Conservation (phyloP, 53 echinoderm and acorn worm species). For the Paelopatides confundens region DNA sequence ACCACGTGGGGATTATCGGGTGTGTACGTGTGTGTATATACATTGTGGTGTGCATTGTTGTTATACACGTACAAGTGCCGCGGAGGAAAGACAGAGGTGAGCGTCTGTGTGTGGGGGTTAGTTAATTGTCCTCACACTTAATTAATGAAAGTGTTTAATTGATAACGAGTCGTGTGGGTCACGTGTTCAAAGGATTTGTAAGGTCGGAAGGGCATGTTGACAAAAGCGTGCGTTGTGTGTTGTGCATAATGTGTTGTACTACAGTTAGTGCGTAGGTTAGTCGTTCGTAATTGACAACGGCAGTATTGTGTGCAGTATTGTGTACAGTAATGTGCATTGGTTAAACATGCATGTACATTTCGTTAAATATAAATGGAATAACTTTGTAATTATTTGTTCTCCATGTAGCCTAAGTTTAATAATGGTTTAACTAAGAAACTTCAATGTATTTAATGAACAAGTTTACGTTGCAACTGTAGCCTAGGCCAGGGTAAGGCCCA, state of each 20-base stretch:
- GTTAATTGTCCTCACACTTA: constrained; percentile 58
- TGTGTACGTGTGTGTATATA: background rate
- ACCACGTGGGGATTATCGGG: constrained; percentile 28
- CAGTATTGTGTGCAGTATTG: too few species aligned
- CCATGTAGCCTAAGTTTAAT: too few species aligned
- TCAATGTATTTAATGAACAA: too few species aligned
- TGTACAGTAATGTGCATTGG: too few species aligned
- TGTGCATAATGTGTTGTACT: background rate
- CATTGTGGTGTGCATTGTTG: constrained; percentile 51
- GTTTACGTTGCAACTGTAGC: too few species aligned
- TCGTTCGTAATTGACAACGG: too few species aligned
- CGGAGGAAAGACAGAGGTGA: constrained; percentile 1
- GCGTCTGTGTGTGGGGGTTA: constrained; percentile 45
- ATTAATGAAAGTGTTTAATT: constrained; percentile 41
- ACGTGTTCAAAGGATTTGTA: constrained; percentile 1
- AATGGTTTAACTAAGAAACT: too few species aligned
- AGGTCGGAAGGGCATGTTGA: background rate
- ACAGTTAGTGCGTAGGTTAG: too few species aligned
- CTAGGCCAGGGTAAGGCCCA: too few species aligned
- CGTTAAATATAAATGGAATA: too few species aligned
- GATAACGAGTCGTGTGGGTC: constrained; percentile 18
- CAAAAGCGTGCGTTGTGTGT: background rate
- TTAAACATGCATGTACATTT: too few species aligned
- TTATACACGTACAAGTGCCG: constrained; percentile 15
- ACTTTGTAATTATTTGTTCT: too few species aligned